Conservation (phyloP, 2,113 vertebrate genomes). For the Diglossa brunneiventris region DNA sequence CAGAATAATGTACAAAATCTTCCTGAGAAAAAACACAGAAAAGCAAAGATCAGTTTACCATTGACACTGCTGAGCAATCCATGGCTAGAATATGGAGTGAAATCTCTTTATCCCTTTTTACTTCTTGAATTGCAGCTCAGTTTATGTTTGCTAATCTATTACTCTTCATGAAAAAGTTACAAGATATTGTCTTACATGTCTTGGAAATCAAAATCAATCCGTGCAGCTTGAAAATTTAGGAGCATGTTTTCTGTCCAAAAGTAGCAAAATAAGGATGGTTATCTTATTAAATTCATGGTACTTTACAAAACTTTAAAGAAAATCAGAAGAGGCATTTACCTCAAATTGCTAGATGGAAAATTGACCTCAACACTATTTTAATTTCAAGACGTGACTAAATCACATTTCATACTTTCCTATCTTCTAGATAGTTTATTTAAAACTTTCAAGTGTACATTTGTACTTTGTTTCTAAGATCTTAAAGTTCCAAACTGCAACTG, state of each 20-base stretch:
- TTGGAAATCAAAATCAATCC: not conserved
- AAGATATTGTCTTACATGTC: not conserved
- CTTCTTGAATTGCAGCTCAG: not conserved
- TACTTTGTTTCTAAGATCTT: not conserved
- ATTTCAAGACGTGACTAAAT: not conserved
- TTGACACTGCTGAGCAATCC: not conserved
- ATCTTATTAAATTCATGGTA: not conserved
- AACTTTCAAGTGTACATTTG: not conserved
- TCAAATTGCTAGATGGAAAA: not conserved
- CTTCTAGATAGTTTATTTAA: not conserved
- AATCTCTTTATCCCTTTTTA: not conserved
- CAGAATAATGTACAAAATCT: not conserved
- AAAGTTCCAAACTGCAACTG: not conserved
- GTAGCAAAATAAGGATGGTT: not conserved
- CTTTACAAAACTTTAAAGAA: not conserved
- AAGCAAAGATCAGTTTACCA: not conserved
- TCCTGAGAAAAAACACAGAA: not conserved
- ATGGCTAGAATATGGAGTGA: not conserved
- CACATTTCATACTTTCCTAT: not conserved
- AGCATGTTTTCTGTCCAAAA: not conserved
- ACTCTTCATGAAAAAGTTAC: not conserved
- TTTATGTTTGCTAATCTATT: not conserved
- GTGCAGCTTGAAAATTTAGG: not conserved
- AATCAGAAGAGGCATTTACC: not conserved
- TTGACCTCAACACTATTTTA: not conserved